These are phyloP conservation scores for Thaumetopoea pityocampa DNA, from an alignment of 1,140 invertebrate species.

Conservation along the genomic window DNA sequence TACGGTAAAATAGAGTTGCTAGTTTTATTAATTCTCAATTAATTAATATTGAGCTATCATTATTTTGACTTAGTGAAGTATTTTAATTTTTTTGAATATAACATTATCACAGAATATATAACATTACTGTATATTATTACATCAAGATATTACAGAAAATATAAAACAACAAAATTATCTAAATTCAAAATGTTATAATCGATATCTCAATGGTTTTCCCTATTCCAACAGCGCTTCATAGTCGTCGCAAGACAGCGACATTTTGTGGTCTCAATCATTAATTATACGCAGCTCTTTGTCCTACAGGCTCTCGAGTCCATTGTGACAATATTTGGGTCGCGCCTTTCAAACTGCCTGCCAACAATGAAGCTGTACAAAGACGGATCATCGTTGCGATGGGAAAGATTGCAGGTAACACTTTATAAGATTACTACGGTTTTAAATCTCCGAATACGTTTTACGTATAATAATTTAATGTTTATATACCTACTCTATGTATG, in stretches of 20 bases:
- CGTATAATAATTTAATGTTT: background rate
- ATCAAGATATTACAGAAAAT: slow-evolving; percentile 5
- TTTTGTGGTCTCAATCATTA: slow-evolving; percentile 66
- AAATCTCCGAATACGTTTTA: slow-evolving; percentile 4
- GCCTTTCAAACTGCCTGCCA: slow-evolving; percentile 53
- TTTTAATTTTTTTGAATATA: no score
- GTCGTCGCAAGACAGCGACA: slow-evolving; percentile 50
- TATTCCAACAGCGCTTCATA: slow-evolving; percentile 28
- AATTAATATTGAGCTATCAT: no score
- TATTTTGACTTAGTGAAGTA: no score
- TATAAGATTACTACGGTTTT: slow-evolving; percentile 23
- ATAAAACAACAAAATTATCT: slow-evolving; percentile 10
- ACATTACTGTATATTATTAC: no score
- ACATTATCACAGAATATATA: no score
- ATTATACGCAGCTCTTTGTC: slow-evolving; percentile 68
- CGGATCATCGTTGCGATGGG: slow-evolving; percentile 50
- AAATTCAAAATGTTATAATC: no score
- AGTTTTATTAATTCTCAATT: no score
- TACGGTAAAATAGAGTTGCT: no score
- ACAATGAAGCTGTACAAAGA: slow-evolving; percentile 57
- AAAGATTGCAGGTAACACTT: slow-evolving; percentile 42
- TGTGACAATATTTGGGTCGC: slow-evolving; percentile 68
- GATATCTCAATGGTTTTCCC: slow-evolving; percentile 14
- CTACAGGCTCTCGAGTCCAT: slow-evolving; percentile 47
- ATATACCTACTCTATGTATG: background rate